Evolutionary conservation across 64 coral and sea anemone species (phyloP).

Genomic region (Catalaphyllia jardinei): DNA sequence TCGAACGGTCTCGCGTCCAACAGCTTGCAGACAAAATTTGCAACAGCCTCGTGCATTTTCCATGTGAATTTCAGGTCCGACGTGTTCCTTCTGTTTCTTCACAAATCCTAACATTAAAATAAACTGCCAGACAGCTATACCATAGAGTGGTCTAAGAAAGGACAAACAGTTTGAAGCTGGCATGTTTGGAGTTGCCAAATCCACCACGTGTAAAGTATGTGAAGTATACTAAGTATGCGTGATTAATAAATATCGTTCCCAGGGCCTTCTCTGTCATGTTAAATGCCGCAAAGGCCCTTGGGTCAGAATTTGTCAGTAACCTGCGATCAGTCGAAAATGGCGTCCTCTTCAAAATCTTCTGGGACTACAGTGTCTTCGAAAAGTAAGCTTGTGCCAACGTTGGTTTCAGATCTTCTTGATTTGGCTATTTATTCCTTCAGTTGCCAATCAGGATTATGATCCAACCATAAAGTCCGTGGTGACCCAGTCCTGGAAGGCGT

Average conservation of each 20-base stretch:
- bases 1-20: conserved; percentile 31
- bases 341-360: neutral
- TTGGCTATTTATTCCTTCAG: conserved; percentile 40
- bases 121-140: conserved; percentile 52
- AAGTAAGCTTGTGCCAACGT: neutral
- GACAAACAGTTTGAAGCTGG: conserved; percentile 2
- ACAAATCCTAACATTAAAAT: conserved; percentile 21
- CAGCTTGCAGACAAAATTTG: conserved; percentile 50
- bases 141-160: conserved; percentile 45
- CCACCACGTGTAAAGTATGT: no score
- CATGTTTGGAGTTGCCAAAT: neutral
- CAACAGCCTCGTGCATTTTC: conserved; percentile 32
- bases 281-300: no score
- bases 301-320: no score
- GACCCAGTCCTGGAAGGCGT: conserved; percentile 53
- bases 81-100: neutral
- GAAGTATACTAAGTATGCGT: no score
- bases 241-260: neutral
- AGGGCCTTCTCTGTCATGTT: no score
- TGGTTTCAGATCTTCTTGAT: conserved; percentile 23
- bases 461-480: conserved; percentile 44
- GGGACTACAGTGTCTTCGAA: neutral
- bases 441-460: conserved; percentile 4
- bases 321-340: no score
- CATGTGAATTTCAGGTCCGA: neutral